Base-by-base conservation (phyloP, 2,113 vertebrate genomes). In the Centrocercus urophasianus region DNA sequence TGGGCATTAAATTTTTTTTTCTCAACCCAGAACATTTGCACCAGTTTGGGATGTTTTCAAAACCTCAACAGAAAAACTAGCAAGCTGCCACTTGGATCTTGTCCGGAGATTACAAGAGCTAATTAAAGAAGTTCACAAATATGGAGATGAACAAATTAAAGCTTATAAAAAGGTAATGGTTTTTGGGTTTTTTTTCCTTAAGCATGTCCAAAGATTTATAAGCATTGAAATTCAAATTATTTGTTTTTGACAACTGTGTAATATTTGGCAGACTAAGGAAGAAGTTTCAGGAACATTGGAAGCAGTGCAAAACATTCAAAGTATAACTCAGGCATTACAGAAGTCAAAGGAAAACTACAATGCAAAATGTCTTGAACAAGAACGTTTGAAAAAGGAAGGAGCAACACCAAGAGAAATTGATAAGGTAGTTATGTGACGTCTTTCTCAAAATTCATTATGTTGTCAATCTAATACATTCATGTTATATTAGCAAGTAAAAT, bases 261-360 rank as follows among this genome's bases (percentile, higher is more conserved):
- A 65, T 97, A 73, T 93, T 95, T 97, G 80, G 79, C 97, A 99
- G 99, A 99, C 99, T 82, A 99, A 99, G 97, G 99, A 99, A 97
- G 99, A 99, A 63, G 99, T 99, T 97, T 98, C 99, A 59, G 98
- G 99, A 93, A 99, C 99, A 28, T 94, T 99, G 91, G 99, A 99
- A 97, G 99, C 99, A 27, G 98, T 99, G 76, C 99, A 99, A 96
- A 99, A 98, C 96, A 99, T 99, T 97, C 99, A 99, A 97, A 98
- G 95, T 96, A 99, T 98, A 91, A 98, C 98, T 86, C 99, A 99
- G 96, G 97, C 98, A 24, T 98, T 99, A 71, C 99, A 99, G 96
- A 99, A 99, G 97, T 99, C 99, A 95, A 99, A 99, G 97, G 99
- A 99, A 97, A 99, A 97, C 97, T 99, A 99, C 94, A 99, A 98